Evolutionary conservation across 2,888 invertebrate genomes (phyloP), one percentile per base, ranked within the genome.

Genomic region (Drosophila vallismaia): DNA sequence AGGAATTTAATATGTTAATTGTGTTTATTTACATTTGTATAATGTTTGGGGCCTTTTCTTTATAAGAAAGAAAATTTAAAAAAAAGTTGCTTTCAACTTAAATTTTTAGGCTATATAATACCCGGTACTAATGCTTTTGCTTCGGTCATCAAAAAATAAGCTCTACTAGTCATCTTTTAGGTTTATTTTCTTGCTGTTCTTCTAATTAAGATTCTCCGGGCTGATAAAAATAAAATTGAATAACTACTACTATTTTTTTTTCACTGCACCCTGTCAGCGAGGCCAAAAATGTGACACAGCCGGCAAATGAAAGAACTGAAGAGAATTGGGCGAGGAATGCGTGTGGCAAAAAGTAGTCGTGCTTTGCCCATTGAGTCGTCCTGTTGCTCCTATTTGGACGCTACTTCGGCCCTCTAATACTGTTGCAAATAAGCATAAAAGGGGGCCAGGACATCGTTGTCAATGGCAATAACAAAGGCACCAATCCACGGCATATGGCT

Each of bases 401-500:
- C 60, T 26, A 64, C 53, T 75, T 75, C 77, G 86, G 71, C 67
- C 83, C 77, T 83, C 81, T 83, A 87, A 87, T 79, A 81, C 85
- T 82, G 75, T 60, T 79, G 72, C 78, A 72, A 60, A 79, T 52
- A 75, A 70, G 69, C 72, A 54, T 58, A 74, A 70, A 62, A 51
- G 19, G 19, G 57, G 28, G 76, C 71, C 62, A 68, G 71, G 72
- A 79, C 74, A 72, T 64, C 76, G 67, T 79, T 72, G 70, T 68
- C 79, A 82, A 79, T 79, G 79, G 79, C 82, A 81, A 81, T 79
- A 77, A 68, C 77, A 86, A 78, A 76, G 83, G 80, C 77, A 72
- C 69, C 69, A 64, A 66, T 51, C 68, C 78, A 84, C 80, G 86
- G 78, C 88, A 84, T 77, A 86, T 86, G 81, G 40, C 71, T 70